Conservation (phyloP, 2,113 vertebrate species). For the Formicarius rufipectus region DNA sequence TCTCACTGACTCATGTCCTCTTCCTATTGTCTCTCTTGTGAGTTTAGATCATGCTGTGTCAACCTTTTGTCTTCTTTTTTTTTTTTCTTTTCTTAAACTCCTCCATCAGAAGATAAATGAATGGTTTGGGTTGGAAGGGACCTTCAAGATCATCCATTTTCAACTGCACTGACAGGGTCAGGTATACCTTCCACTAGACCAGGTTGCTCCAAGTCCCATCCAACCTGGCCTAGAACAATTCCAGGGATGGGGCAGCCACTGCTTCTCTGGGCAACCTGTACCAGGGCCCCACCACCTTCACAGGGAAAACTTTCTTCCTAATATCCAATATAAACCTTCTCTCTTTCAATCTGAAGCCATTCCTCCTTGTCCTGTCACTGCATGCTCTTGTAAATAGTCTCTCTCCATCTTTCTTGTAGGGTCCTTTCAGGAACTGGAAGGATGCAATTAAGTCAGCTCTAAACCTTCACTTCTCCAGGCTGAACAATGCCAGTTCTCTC, state of each 20-base stretch:
- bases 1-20: accelerated
- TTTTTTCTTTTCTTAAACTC: neutral
- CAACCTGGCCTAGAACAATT: neutral
- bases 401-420: neutral
- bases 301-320: neutral
- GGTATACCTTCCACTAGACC: neutral
- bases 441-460: neutral
- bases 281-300: neutral
- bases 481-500: neutral
- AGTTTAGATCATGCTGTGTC: neutral
- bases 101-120: neutral
- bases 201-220: neutral
- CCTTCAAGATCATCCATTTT: neutral
- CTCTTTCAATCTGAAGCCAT: neutral
- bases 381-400: neutral
- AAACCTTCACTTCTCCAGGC: neutral
- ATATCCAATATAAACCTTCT: neutral
- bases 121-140: neutral
- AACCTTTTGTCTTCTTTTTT: accelerated
- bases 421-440: neutral
- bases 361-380: neutral
- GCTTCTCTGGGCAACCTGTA: neutral
- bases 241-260: neutral
- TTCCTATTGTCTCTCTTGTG: neutral
- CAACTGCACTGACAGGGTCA: neutral